Conservation (phyloP, 2,888 invertebrate species). For the Cheilosia vulpina region DNA sequence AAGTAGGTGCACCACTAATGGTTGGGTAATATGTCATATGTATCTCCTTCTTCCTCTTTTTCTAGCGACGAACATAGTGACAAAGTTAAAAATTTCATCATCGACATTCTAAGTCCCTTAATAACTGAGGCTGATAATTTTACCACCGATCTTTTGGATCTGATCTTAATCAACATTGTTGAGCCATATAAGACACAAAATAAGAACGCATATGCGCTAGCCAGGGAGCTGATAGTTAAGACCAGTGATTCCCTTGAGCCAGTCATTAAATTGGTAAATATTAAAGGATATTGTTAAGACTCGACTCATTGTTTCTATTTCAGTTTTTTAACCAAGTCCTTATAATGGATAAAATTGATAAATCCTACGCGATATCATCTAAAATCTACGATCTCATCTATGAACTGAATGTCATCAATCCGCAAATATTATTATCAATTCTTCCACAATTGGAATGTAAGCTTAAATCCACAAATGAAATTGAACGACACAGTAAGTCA, state of each 20-base stretch:
- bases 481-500: constrained; percentile 89
- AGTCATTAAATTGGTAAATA: constrained; percentile 93
- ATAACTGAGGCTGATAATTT: constrained; percentile 98
- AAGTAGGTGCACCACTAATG: constrained; percentile 87
- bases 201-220: constrained; percentile 94
- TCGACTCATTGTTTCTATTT: constrained; percentile 76
- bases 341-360: constrained; percentile 95
- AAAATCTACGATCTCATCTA: constrained; percentile 98
- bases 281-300: neutral
- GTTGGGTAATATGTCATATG: neutral
- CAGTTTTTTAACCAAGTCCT: constrained; percentile 98
- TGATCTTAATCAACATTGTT: constrained; percentile 96
- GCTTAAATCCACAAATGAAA: constrained; percentile 94
- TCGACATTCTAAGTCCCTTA: constrained; percentile 96
- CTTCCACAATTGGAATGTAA: constrained; percentile 98
- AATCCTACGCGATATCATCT: constrained; percentile 89
- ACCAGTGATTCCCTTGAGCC: constrained; percentile 96
- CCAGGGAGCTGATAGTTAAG: constrained; percentile 95
- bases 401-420: constrained; percentile 96
- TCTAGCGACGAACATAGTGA: constrained; percentile 96
- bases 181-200: constrained; percentile 96
- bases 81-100: constrained; percentile 98
- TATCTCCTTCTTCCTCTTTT: constrained; percentile 28
- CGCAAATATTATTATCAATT: constrained; percentile 93
- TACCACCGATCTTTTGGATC: constrained; percentile 96